phyloP scores from a whole-genome alignment of 2,797 vertebrate species.

The Allobates femoralis region DNA sequence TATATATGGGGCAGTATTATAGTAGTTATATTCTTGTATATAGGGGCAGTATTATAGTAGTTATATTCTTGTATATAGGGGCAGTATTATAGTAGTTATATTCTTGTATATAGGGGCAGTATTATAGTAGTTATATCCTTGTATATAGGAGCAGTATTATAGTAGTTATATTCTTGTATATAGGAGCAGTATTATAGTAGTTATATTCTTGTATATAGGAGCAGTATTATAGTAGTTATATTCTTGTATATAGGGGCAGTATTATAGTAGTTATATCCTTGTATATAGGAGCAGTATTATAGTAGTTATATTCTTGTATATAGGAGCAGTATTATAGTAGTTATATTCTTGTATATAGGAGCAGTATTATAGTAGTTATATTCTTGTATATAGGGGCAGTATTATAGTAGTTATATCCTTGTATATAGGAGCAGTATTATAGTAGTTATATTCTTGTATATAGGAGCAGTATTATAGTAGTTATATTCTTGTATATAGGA shows the following conservation, averaged over 20 bases:
- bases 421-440: conserved; percentile 17
- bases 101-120: neutral
- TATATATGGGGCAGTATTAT: conserved; percentile 12
- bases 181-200: conserved; percentile 16
- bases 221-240: conserved; percentile 21
- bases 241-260: neutral
- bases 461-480: conserved; percentile 14
- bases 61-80: conserved; percentile 18
- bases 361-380: conserved; percentile 23
- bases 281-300: neutral
- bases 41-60: conserved; percentile 21
- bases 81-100: conserved; percentile 25
- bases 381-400: conserved; percentile 5
- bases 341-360: conserved; percentile 16
- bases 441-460: conserved; percentile 19
- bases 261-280: neutral
- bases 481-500: conserved; percentile 2
- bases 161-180: conserved; percentile 13
- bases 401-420: no score
- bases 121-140: conserved; percentile 22
- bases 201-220: conserved; percentile 16
- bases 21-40: conserved; percentile 23
- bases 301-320: conserved; percentile 12
- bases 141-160: conserved; percentile 12
- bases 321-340: conserved; percentile 9